A percentile compares a stretch with the other conserved stretches of the same genome.
Conservation (phyloP, 2,113 vertebrate genomes). For the Triplophysa tibetana region DNA sequence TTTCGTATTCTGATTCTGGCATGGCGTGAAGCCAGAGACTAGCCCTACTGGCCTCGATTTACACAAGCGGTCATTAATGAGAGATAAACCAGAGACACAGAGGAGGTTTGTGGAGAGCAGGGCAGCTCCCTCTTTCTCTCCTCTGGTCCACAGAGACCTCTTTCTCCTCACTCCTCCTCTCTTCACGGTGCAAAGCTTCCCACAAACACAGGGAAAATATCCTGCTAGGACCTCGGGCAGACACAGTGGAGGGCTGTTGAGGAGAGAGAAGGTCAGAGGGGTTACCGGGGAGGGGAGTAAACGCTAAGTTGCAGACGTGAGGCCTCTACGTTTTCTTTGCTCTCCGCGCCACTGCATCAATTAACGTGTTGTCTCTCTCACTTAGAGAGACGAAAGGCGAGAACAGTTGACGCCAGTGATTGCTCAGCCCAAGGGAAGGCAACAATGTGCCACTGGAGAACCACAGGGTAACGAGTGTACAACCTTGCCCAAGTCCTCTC, state of each 20-base stretch:
- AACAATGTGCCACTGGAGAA: conserved; percentile 66
- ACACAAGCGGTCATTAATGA: conserved; percentile 71
- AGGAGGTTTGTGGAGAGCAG: conserved; percentile 69
- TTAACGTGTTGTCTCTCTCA: conserved; percentile 70
- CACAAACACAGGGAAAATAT: conserved; percentile 71
- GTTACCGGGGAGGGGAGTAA: conserved; percentile 35
- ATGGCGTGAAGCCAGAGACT: conserved; percentile 55
- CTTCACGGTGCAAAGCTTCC: conserved; percentile 51
- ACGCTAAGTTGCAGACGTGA: conserved; percentile 57
- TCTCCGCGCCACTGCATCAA: conserved; percentile 66
- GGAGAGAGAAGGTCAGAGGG: conserved; percentile 44
- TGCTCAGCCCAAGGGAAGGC: conserved; percentile 59
- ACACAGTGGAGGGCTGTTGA: conserved; percentile 46
- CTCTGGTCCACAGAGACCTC: conserved; percentile 66
- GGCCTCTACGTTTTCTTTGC: conserved; percentile 69
- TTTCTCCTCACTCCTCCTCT: conserved; percentile 66
- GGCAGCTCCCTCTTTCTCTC: conserved; percentile 62
- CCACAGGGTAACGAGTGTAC: conserved; percentile 69
- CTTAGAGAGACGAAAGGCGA: conserved; percentile 58
- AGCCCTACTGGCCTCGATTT: conserved; percentile 56
- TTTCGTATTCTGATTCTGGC: conserved; percentile 47
- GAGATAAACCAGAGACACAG: conserved; percentile 71
- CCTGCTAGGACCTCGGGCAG: conserved; percentile 61
- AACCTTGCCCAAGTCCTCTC: conserved; percentile 58
- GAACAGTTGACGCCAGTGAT: conserved; percentile 63